These are phyloP conservation scores for Pelobates cultripes DNA, from an alignment of 2,797 vertebrate species.

Conservation along the genomic window DNA sequence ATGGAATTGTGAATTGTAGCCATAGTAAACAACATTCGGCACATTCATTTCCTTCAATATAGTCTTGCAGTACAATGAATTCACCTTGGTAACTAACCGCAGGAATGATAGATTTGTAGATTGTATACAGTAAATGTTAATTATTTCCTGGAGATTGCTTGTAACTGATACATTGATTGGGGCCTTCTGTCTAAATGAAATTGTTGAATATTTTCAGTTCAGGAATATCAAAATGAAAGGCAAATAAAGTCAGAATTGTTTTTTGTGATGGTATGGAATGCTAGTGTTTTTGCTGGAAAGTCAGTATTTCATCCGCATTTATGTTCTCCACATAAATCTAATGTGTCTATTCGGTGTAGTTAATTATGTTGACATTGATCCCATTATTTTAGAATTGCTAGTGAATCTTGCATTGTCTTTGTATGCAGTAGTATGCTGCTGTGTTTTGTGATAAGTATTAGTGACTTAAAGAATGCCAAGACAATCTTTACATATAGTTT, in stretches of 20 bases:
- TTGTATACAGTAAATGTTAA: not conserved
- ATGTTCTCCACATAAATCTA: slow-evolving; percentile 12
- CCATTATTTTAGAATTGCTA: slow-evolving; percentile 10
- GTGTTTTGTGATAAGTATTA: not conserved
- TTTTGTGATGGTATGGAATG: not conserved
- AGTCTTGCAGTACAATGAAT: slow-evolving; percentile 8
- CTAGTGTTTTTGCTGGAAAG: not conserved
- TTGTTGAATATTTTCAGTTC: slow-evolving; percentile 1
- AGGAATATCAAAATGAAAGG: slow-evolving; percentile 6
- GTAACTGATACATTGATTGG: slow-evolving; percentile 25
- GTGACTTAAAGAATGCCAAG: not conserved
- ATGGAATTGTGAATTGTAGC: not conserved
- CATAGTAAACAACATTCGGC: not conserved
- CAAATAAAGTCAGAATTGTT: not conserved
- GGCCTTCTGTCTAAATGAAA: slow-evolving; percentile 10
- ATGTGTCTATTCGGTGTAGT: slow-evolving; percentile 25
- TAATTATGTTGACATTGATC: slow-evolving; percentile 45
- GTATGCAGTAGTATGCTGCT: not conserved
- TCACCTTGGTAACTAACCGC: slow-evolving; percentile 24
- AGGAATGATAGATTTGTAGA: not conserved
- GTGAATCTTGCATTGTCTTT: slow-evolving; percentile 11
- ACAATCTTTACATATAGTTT: too few species aligned
- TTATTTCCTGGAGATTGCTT: slow-evolving; percentile 3
- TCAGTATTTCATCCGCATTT: not conserved
- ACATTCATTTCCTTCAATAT: not conserved